Evolutionary conservation across 2,113 vertebrate genomes (phyloP).

Genomic region (Neogobius melanostomus): DNA sequence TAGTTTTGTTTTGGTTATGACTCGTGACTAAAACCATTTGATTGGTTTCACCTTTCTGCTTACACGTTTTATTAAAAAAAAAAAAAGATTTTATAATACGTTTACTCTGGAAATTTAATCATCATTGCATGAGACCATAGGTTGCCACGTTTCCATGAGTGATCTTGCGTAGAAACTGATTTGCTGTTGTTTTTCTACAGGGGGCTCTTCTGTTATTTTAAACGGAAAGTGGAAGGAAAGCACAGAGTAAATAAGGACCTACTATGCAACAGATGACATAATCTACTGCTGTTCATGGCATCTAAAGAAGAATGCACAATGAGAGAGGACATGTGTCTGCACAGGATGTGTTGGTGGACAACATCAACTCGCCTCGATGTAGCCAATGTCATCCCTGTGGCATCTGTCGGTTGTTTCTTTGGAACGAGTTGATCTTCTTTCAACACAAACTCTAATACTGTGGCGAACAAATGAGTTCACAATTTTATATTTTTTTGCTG

Average conservation of each 20-base stretch:
- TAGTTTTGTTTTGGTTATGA: no score
- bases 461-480: conserved; percentile 25
- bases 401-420: conserved; percentile 41
- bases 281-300: conserved; percentile 31
- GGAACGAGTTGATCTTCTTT: conserved; percentile 68
- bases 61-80: no score
- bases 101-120: no score
- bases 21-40: no score
- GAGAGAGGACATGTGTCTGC: conserved; percentile 51
- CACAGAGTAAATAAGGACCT: conserved; percentile 11
- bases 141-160: no score
- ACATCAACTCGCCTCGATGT: conserved; percentile 44
- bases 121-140: no score
- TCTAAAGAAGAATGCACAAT: conserved; percentile 49
- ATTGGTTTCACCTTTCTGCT: no score
- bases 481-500: conserved; percentile 27
- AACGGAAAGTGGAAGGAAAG: conserved; percentile 20
- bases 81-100: no score
- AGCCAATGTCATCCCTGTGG: conserved; percentile 43
- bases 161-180: no score
- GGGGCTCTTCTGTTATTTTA: conserved; percentile 5
- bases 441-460: conserved; percentile 28
- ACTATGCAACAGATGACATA: conserved; percentile 32
- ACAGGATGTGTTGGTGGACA: conserved; percentile 61
- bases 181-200: conserved; percentile 23